phyloP scores from a whole-genome alignment of 1,140 invertebrate genomes.

The Pemphigus obesinymphae region DNA sequence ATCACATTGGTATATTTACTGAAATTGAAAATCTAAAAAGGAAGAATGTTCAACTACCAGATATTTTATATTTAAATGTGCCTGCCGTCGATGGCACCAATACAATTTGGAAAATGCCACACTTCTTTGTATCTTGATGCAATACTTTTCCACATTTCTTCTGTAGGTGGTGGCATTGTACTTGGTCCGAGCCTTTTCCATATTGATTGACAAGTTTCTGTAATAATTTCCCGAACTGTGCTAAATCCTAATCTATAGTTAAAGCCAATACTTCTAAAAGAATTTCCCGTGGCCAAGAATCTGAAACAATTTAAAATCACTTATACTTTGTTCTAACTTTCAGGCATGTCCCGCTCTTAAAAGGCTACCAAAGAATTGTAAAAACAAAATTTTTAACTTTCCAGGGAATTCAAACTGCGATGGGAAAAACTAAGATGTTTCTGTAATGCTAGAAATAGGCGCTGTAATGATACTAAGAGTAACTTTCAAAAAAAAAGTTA shows the following conservation, averaged over 20 bases:
- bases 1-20: background rate
- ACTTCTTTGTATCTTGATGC: constrained; percentile 46
- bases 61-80: background rate
- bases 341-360: background rate
- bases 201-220: background rate
- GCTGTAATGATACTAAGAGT: background rate
- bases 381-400: background rate
- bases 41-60: background rate
- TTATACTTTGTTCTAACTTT: background rate
- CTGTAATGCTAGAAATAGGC: background rate
- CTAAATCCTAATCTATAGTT: constrained; percentile 43
- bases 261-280: constrained; percentile 42
- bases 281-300: background rate
- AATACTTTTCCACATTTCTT: constrained; percentile 49
- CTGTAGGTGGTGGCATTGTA: background rate
- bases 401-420: background rate
- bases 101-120: background rate
- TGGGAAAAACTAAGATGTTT: background rate
- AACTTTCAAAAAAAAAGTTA: background rate
- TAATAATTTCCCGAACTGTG: constrained; percentile 44
- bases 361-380: too few species aligned
- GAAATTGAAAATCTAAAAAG: background rate
- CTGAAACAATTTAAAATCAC: background rate
- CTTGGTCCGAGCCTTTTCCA: background rate
- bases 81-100: background rate